Percentiles rank a stretch among this genome's conserved stretches.
phyloP scores from a whole-genome alignment of 2,888 invertebrate species.

The Hypselothyrea guttata region DNA sequence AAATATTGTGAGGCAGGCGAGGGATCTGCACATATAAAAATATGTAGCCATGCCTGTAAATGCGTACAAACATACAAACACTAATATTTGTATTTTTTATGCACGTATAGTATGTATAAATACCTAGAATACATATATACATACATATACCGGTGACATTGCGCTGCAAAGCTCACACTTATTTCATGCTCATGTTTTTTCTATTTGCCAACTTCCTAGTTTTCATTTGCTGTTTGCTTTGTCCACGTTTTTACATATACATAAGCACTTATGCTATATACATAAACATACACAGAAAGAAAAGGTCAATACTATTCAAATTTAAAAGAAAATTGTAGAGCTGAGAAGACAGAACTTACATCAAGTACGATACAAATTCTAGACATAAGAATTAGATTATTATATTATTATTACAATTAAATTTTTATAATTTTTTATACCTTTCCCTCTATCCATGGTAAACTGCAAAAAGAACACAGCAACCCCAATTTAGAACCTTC shows the following conservation, averaged over 20 bases:
- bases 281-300: no score
- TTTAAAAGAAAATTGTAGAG: no score
- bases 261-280: constrained; percentile 1
- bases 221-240: constrained; percentile 40
- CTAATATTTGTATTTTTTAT: constrained; percentile 10
- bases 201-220: constrained; percentile 38
- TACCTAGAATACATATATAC: background rate
- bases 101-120: background rate
- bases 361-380: no score
- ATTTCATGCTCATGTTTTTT: constrained; percentile 11
- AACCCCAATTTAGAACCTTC: no score
- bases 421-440: no score
- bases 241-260: constrained; percentile 30
- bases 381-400: no score
- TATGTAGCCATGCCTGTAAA: constrained; percentile 7
- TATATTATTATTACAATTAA: no score
- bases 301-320: no score
- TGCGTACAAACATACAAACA: constrained; percentile 13
- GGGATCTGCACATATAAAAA: constrained; percentile 35
- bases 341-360: no score
- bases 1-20: constrained; percentile 65
- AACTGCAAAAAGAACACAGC: no score
- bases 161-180: constrained; percentile 41
- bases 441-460: no score
- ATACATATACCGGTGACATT: constrained; percentile 50